Evolutionary conservation across 1,140 invertebrate species (phyloP).

Genomic region (Zaprionus davidi): DNA sequence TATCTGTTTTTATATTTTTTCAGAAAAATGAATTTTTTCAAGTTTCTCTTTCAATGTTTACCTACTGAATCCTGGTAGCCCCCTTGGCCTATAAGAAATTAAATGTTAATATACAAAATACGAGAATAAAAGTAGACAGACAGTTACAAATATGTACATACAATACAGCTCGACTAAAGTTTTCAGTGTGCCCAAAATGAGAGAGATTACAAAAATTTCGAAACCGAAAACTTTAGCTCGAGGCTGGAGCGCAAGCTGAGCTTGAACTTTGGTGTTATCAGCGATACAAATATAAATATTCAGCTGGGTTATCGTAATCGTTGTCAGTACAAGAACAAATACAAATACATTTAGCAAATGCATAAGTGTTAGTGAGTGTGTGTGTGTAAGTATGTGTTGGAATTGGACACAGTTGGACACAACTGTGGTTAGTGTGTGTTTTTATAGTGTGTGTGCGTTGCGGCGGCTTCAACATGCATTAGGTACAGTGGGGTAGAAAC

Average conservation of each 20-base stretch:
- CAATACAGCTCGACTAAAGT: conserved; percentile 36
- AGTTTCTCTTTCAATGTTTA: conserved; percentile 56
- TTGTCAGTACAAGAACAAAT: conserved; percentile 11
- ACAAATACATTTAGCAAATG: conserved; percentile 22
- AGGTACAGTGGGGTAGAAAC: conserved; percentile 45
- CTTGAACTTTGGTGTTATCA: conserved; percentile 52
- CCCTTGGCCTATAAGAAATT: conserved; percentile 70
- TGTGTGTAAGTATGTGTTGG: conserved; percentile 18
- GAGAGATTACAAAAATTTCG: conserved; percentile 23
- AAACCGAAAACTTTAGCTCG: conserved; percentile 53
- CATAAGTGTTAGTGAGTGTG: conserved; percentile 14
- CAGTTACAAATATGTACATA: conserved; percentile 6
- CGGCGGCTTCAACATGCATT: conserved; percentile 62
- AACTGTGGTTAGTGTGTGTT: conserved; percentile 27
- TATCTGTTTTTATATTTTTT: background rate
- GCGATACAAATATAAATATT: background rate
- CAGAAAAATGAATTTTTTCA: conserved; percentile 1
- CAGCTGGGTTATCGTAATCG: conserved; percentile 32
- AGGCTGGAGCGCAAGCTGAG: conserved; percentile 23
- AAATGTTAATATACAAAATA: conserved; percentile 65
- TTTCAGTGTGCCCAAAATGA: conserved; percentile 20
- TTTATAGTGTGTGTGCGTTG: conserved; percentile 42
- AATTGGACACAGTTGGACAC: conserved; percentile 15
- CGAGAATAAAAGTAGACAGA: background rate
- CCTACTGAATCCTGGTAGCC: conserved; percentile 59